Evolutionary conservation across 2,113 vertebrate genomes (phyloP).

Genomic region (Xyliphius kryptos): DNA sequence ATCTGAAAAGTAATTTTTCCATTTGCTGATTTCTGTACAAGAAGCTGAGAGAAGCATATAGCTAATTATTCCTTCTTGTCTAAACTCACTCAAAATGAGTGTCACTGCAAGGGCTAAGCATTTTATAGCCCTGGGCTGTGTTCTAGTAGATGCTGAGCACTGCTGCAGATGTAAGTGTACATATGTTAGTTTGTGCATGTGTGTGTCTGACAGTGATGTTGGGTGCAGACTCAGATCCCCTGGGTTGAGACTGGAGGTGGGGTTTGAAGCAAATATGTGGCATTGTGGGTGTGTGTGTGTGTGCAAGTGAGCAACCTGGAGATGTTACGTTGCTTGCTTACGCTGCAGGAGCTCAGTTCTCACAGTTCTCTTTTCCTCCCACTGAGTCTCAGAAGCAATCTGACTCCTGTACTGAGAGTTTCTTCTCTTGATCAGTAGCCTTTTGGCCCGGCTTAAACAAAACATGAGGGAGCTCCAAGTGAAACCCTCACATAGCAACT

Average conservation of each 20-base stretch:
- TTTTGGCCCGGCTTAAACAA: conserved; percentile 1
- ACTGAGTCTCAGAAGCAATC: conserved; percentile 23
- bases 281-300: conserved; percentile 35
- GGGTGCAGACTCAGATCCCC: conserved; percentile 29
- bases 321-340: conserved; percentile 41
- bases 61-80: conserved; percentile 29
- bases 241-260: conserved; percentile 26
- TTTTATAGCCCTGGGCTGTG: conserved; percentile 29
- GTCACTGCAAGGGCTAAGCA: conserved; percentile 41
- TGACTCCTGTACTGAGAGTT: conserved; percentile 13
- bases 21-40: conserved; percentile 29
- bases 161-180: conserved; percentile 25
- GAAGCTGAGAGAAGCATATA: conserved; percentile 34
- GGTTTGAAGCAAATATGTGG: conserved; percentile 13
- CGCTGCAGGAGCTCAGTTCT: conserved; percentile 44
- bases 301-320: conserved; percentile 22
- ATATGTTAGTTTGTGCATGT: conserved; percentile 8
- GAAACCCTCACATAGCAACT: conserved; percentile 14
- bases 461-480: too few relatives aligned
- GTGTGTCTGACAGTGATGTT: not conserved
- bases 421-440: conserved; percentile 18
- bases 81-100: conserved; percentile 29
- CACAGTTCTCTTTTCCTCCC: conserved; percentile 26
- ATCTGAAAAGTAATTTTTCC: too few relatives aligned
- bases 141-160: conserved; percentile 30